phyloP scores from a whole-genome alignment of 2,113 vertebrate genomes.

The Ptilorrhoa leucosticta region DNA sequence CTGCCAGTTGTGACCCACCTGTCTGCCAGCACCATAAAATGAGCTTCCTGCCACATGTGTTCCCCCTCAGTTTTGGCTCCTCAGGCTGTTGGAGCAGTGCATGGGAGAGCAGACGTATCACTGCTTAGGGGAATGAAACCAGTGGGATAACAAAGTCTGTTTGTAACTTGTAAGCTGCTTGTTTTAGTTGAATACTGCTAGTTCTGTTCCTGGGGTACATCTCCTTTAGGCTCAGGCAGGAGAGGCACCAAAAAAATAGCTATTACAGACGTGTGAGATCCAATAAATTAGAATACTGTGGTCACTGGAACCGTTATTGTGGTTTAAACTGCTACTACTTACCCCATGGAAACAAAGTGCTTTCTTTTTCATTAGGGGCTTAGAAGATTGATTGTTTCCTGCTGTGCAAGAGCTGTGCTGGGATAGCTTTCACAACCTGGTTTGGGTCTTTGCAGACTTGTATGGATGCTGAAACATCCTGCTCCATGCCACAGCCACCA shows the following conservation, averaged over 20 bases:
- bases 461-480: not conserved
- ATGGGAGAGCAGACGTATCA: not conserved
- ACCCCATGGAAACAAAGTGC: slow-evolving; percentile 43
- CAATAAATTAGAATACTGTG: slow-evolving; percentile 6
- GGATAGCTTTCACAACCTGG: not conserved
- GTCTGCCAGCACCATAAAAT: not conserved
- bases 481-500: not conserved
- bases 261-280: not conserved
- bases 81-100: not conserved
- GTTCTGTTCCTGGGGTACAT: not conserved
- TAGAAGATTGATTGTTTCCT: slow-evolving; percentile 24
- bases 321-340: slow-evolving; percentile 41
- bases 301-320: slow-evolving; percentile 47
- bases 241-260: not conserved
- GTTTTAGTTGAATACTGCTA: not conserved
- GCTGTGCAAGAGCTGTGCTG: not conserved
- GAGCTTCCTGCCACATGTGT: not conserved
- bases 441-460: not conserved
- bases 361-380: slow-evolving; percentile 9
- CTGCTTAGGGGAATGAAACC: not conserved
- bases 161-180: not conserved
- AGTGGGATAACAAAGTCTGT: not conserved
- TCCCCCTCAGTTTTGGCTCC: not conserved
- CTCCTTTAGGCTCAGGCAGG: not conserved
- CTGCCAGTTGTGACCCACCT: not conserved